A percentile compares a stretch with the other conserved stretches of the same genome.
These are phyloP conservation scores for Magallana ariakensis DNA, from an alignment of 1,140 invertebrate species.

Conservation along the genomic window DNA sequence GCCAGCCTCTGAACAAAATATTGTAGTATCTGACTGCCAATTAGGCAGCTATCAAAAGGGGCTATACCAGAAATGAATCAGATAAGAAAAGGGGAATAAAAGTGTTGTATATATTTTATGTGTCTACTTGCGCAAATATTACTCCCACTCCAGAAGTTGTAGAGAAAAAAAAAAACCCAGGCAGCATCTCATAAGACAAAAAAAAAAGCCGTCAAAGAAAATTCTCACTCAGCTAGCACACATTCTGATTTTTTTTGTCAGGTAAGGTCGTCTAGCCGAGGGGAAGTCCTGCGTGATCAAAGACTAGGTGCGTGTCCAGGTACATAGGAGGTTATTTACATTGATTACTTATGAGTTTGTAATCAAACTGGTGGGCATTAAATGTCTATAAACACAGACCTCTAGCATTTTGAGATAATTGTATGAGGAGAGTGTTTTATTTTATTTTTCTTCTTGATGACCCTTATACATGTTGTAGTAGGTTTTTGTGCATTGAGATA, in stretches of 20 bases:
- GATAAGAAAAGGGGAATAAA: slow-evolving; percentile 22
- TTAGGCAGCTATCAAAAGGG: slow-evolving; percentile 24
- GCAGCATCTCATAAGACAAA: background rate
- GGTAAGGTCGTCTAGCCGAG: background rate
- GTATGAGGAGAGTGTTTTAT: background rate
- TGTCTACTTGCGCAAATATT: background rate
- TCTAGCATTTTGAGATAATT: background rate
- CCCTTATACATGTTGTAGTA: background rate
- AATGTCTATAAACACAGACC: background rate
- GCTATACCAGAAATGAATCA: slow-evolving; percentile 23
- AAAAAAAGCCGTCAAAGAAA: too few relatives aligned
- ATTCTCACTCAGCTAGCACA: too few relatives aligned
- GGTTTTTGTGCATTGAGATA: background rate
- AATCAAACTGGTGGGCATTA: slow-evolving; percentile 18
- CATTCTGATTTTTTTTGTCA: background rate
- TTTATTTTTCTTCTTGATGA: background rate
- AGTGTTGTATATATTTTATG: slow-evolving; percentile 15
- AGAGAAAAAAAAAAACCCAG: background rate
- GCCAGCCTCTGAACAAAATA: slow-evolving; percentile 12
- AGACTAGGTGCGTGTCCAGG: background rate
- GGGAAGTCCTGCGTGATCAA: background rate
- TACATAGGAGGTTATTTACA: background rate
- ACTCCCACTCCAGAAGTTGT: background rate
- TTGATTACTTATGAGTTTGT: slow-evolving; percentile 13
- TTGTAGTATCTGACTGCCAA: slow-evolving; percentile 16